A percentile compares a stretch with the other conserved stretches of the same genome.
These are phyloP conservation scores for Rattus norvegicus DNA, from an alignment of 2,113 vertebrate species.

Conservation along the genomic window GRCr8 NC_086019.1:185798501-185799000, in stretches of 20 bases:
- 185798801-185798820: neutral
- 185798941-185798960: neutral
- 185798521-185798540: neutral
- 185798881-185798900: neutral
- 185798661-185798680: neutral
- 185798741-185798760: neutral
- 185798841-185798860: neutral
- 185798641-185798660: neutral
- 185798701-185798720: neutral
- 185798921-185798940: neutral
- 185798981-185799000: neutral
- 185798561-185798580: neutral
- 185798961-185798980: neutral
- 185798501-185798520: neutral
- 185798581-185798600: neutral
- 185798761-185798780: neutral
- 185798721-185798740: neutral
- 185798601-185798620: neutral
- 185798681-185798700: too few species aligned
- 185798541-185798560: neutral
- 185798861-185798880: neutral
- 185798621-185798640: neutral
- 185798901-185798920: neutral
- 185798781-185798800: neutral
- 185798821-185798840: neutral